Percentiles rank a stretch among this genome's conserved stretches.
Conservation (phyloP, 2,888 invertebrate species). For the Platycheirus rosarum region DNA sequence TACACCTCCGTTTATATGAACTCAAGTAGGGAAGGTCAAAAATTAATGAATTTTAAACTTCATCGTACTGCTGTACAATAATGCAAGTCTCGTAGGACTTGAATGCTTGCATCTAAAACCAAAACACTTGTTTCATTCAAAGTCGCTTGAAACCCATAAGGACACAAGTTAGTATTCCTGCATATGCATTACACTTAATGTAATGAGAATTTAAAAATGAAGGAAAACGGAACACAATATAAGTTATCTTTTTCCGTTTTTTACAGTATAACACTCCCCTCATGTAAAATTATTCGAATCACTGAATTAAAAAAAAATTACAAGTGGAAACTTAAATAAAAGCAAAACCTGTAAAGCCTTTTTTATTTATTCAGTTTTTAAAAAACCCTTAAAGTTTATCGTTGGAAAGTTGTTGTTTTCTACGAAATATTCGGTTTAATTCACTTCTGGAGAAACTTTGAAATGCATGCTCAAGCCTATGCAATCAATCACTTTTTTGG, state of each 20-base stretch:
- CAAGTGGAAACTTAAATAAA: slow-evolving; percentile 12
- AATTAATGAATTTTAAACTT: too few relatives aligned
- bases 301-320: slow-evolving; percentile 7
- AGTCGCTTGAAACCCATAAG: slow-evolving; percentile 13
- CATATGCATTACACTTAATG: slow-evolving; percentile 22
- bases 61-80: too few relatives aligned
- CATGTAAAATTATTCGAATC: not conserved
- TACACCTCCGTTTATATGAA: too few relatives aligned
- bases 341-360: not conserved
- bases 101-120: slow-evolving; percentile 21
- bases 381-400: slow-evolving; percentile 1
- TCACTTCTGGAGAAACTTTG: too few relatives aligned
- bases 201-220: slow-evolving; percentile 6
- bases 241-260: not conserved
- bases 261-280: not conserved
- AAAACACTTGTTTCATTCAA: slow-evolving; percentile 1
- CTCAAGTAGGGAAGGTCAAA: too few relatives aligned
- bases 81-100: slow-evolving; percentile 3
- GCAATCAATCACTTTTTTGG: too few relatives aligned
- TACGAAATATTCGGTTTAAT: too few relatives aligned
- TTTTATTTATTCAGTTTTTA: not conserved
- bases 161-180: too few relatives aligned
- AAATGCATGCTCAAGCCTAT: too few relatives aligned
- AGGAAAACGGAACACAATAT: not conserved
- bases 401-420: not conserved